Evolutionary conservation across 2,797 vertebrate species (phyloP).

Genomic region (Hydrocynus forskahlii): DNA sequence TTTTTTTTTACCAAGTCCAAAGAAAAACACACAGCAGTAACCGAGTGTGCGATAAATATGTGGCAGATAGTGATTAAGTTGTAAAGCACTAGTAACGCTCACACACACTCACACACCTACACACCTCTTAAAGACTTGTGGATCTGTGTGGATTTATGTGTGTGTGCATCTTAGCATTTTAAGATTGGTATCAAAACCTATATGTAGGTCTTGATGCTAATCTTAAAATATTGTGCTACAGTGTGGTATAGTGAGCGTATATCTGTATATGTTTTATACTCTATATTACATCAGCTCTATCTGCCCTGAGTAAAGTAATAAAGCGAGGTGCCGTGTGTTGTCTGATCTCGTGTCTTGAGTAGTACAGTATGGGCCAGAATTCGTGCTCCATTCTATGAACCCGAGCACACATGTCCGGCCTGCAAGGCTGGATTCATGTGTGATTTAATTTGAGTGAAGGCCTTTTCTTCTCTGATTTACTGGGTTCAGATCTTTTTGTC

Average conservation of each 20-base stretch:
- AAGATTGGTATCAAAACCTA: no score
- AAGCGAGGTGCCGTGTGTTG: slow-evolving; percentile 16
- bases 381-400: slow-evolving; percentile 28
- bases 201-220: no score
- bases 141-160: no score
- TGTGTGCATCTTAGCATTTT: no score
- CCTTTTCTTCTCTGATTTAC: slow-evolving; percentile 89
- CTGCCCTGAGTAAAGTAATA: slow-evolving; percentile 11
- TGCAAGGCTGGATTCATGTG: slow-evolving; percentile 73
- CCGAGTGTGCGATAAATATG: not conserved
- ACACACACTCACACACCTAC: not conserved
- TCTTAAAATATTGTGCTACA: no score
- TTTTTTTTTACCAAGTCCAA: not conserved
- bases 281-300: not conserved
- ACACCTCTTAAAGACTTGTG: no score
- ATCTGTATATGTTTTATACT: slow-evolving; percentile 12
- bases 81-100: not conserved
- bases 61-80: not conserved
- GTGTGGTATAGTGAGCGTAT: no score
- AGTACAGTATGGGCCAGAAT: slow-evolving; percentile 19
- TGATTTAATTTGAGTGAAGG: slow-evolving; percentile 86
- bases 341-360: slow-evolving; percentile 33
- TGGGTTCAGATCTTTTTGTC: slow-evolving; percentile 78
- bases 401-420: slow-evolving; percentile 13
- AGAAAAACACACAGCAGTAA: no score